These are phyloP conservation scores for Danaus melanippus DNA, from an alignment of 1,140 invertebrate species.

Conservation along the genomic window DNA sequence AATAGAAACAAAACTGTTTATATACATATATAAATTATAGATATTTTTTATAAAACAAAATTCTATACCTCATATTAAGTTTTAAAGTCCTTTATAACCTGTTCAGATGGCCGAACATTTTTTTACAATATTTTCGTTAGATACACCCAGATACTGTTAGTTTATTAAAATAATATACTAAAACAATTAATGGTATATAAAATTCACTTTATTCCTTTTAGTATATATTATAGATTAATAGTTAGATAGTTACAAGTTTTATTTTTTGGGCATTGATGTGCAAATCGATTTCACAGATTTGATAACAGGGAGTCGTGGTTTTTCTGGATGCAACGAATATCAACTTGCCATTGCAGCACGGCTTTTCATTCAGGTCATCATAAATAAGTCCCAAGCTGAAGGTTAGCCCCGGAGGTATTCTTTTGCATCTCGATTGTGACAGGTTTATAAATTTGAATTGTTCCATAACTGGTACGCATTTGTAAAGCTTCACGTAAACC, in stretches of 20 bases:
- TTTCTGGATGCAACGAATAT: conserved; percentile 52
- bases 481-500: conserved; percentile 47
- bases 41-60: too few relatives aligned
- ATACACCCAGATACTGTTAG: too few relatives aligned
- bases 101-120: too few relatives aligned
- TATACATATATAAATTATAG: too few relatives aligned
- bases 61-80: too few relatives aligned
- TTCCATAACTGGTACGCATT: conserved; percentile 47
- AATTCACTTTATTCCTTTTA: neutral
- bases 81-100: too few relatives aligned
- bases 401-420: conserved; percentile 52
- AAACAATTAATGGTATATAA: too few relatives aligned
- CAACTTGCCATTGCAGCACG: conserved; percentile 38
- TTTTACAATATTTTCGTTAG: too few relatives aligned
- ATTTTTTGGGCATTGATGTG: conserved; percentile 39
- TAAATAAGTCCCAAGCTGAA: conserved; percentile 47
- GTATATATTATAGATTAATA: neutral
- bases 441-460: conserved; percentile 53
- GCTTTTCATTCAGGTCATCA: conserved; percentile 45
- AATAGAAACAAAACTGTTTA: too few relatives aligned
- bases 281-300: conserved; percentile 52
- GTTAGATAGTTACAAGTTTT: conserved; percentile 18
- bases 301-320: conserved; percentile 53
- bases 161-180: neutral
- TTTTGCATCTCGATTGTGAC: conserved; percentile 40